Conservation (phyloP, 2,797 vertebrate species). For the Propithecus deckenii region DNA sequence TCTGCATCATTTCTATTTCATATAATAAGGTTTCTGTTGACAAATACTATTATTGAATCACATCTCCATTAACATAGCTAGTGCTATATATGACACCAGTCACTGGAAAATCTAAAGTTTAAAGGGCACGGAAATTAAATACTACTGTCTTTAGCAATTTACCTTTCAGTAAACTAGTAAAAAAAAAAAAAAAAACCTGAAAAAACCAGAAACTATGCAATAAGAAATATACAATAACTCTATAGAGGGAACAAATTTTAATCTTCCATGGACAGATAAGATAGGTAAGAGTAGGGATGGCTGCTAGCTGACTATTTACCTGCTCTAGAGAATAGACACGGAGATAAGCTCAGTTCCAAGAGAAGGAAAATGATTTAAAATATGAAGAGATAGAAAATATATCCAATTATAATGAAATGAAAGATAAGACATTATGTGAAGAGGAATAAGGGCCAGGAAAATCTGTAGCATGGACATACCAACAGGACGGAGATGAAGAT, state of each 20-base stretch:
- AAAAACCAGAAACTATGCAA: constrained; percentile 1
- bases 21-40: neutral
- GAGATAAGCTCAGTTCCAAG: neutral
- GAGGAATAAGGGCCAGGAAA: neutral
- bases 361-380: constrained; percentile 39
- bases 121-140: constrained; percentile 37
- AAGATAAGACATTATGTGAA: neutral
- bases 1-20: neutral
- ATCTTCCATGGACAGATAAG: neutral
- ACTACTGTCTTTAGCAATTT: neutral
- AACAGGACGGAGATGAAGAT: neutral
- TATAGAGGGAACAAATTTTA: neutral
- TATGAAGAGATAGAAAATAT: neutral
- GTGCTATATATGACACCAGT: neutral
- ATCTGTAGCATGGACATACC: neutral
- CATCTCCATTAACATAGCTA: neutral
- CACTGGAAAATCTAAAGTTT: constrained; percentile 36
- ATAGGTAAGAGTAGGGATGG: neutral
- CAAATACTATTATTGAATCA: neutral
- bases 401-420: neutral
- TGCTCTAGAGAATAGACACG: neutral
- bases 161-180: neutral
- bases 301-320: neutral
- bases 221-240: neutral
- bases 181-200: neutral